Percentiles rank a stretch among this genome's conserved stretches.
Conservation (phyloP, 2,113 vertebrate genomes). For the Lagopus leucura region DNA sequence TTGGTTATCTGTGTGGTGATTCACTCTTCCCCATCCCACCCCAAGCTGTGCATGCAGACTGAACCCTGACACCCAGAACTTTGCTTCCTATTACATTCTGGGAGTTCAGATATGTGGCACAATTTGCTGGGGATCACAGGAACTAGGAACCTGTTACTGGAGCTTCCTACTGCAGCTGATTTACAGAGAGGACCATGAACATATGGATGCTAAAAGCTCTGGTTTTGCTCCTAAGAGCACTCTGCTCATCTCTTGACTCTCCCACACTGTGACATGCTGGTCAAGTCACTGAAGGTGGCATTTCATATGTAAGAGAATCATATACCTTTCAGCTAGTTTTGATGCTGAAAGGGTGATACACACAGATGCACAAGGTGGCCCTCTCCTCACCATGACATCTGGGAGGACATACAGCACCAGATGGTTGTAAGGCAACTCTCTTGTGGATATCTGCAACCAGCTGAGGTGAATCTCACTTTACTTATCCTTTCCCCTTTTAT, state of each 20-base stretch:
- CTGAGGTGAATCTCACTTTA: background rate
- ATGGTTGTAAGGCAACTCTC: background rate
- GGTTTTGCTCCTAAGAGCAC: background rate
- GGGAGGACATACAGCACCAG: background rate
- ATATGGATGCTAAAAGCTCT: background rate
- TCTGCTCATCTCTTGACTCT: background rate
- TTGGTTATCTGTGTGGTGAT: background rate
- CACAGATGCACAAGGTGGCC: background rate
- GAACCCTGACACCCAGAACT: background rate
- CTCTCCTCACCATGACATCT: background rate
- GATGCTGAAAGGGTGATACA: background rate
- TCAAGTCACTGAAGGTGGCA: background rate
- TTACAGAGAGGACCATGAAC: background rate
- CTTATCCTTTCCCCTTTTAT: background rate
- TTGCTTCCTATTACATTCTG: background rate
- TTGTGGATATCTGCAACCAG: background rate
- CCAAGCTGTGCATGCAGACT: background rate
- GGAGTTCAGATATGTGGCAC: background rate
- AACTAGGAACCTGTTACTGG: background rate
- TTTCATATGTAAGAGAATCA: background rate
- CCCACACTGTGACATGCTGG: background rate
- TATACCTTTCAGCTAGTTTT: background rate
- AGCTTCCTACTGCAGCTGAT: rapidly evolving
- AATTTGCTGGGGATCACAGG: background rate
- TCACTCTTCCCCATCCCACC: background rate